Conservation (phyloP, 2,113 vertebrate genomes). For the Lucifuga dentata region DNA sequence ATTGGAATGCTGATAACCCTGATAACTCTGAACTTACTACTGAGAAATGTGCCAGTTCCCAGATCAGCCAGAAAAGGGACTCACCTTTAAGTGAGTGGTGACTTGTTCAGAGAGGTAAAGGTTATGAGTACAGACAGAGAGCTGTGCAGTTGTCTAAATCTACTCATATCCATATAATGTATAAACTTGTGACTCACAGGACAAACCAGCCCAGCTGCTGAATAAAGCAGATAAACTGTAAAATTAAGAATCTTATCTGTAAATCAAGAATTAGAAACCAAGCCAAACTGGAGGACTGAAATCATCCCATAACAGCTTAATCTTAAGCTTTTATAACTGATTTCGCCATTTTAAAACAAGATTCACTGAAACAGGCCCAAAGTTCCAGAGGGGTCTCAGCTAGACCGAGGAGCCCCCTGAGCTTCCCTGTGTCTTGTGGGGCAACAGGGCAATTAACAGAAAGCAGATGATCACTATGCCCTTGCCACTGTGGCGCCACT, state of each 20-base stretch:
- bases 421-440: slow-evolving; percentile 67
- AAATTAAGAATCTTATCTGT: no score
- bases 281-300: neutral
- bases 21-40: neutral
- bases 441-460: slow-evolving; percentile 77
- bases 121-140: neutral
- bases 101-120: slow-evolving; percentile 9
- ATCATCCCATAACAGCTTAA: no score
- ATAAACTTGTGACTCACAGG: no score
- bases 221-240: no score
- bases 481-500: slow-evolving; percentile 74
- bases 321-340: no score
- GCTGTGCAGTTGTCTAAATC: neutral
- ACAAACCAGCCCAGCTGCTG: no score
- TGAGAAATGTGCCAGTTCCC: slow-evolving; percentile 35
- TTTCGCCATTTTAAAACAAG: neutral
- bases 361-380: slow-evolving; percentile 5
- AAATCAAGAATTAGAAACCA: neutral
- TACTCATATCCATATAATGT: no score
- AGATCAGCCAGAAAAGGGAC: slow-evolving; percentile 66
- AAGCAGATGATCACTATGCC: slow-evolving; percentile 75
- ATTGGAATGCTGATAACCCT: no score
- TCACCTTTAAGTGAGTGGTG: slow-evolving; percentile 27
- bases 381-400: slow-evolving; percentile 44
- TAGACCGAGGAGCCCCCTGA: slow-evolving; percentile 46